These are phyloP conservation scores for Borostomias antarcticus DNA, from an alignment of 2,797 vertebrate species.

Conservation along the genomic window DNA sequence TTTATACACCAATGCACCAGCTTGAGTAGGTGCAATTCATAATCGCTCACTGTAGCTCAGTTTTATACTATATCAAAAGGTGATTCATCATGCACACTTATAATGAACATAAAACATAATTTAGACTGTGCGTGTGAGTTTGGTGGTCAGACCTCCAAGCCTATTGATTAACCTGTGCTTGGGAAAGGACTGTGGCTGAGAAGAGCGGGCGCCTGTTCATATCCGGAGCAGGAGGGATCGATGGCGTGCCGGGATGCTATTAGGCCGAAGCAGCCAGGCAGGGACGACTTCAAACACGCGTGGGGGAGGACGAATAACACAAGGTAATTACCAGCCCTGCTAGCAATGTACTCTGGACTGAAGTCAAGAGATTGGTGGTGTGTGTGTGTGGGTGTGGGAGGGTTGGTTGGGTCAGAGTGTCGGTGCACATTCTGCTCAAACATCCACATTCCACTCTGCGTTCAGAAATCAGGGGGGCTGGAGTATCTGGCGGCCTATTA, in stretches of 20 bases:
- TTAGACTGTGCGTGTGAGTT: conserved; percentile 23
- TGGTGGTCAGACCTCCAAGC: conserved; percentile 26
- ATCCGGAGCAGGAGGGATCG: conserved; percentile 59
- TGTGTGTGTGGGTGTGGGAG: neutral
- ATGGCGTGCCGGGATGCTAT: conserved; percentile 59
- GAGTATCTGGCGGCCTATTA: neutral
- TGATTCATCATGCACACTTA: conserved; percentile 27
- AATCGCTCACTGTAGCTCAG: conserved; percentile 2
- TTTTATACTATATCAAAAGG: conserved; percentile 10
- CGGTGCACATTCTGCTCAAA: conserved; percentile 54
- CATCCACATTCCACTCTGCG: conserved; percentile 35
- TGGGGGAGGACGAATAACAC: conserved; percentile 67
- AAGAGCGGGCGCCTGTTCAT: conserved; percentile 30
- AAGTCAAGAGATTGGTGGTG: conserved; percentile 36
- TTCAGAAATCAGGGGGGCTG: no score
- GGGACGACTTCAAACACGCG: conserved; percentile 64
- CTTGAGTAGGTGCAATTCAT: conserved; percentile 1
- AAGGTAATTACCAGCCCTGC: conserved; percentile 65
- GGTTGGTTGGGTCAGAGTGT: conserved; percentile 40
- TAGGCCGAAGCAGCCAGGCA: conserved; percentile 50
- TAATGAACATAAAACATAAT: conserved; percentile 36
- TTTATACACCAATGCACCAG: neutral
- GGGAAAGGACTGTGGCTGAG: conserved; percentile 34
- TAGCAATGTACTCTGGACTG: conserved; percentile 52
- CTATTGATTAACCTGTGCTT: conserved; percentile 46